These are phyloP conservation scores for Phalangium opilio DNA, from an alignment of 2,888 invertebrate genomes.

Conservation along the genomic window DNA sequence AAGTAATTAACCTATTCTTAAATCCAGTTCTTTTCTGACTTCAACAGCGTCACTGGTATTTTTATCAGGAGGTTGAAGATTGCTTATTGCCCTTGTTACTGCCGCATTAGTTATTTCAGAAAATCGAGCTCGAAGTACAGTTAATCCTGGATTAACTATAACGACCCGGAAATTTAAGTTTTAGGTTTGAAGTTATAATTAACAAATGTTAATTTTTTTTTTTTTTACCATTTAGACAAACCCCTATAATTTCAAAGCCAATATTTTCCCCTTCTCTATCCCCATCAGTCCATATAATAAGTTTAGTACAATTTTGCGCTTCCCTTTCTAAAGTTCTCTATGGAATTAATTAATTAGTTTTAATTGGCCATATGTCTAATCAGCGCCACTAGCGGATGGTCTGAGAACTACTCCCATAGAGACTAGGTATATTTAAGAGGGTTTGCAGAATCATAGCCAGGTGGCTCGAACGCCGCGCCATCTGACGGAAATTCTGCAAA, in stretches of 20 bases:
- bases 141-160: slow-evolving; percentile 28
- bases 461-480: too few species aligned
- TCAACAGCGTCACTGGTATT: slow-evolving; percentile 81
- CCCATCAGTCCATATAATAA: slow-evolving; percentile 99
- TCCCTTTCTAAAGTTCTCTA: slow-evolving; percentile 35
- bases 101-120: slow-evolving; percentile 88
- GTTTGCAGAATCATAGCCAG: too few species aligned
- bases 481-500: too few species aligned
- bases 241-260: slow-evolving; percentile 87
- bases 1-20: slow-evolving; percentile 59
- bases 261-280: slow-evolving; percentile 99
- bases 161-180: too few species aligned
- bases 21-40: slow-evolving; percentile 72
- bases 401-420: too few species aligned
- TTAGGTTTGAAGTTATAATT: too few species aligned
- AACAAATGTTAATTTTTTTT: too few species aligned
- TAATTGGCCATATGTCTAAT: neutral
- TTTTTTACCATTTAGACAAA: slow-evolving; percentile 52
- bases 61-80: slow-evolving; percentile 62
- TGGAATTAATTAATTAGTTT: neutral
- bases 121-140: slow-evolving; percentile 61
- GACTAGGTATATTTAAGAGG: too few species aligned
- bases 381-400: too few species aligned
- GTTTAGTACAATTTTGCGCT: slow-evolving; percentile 34
- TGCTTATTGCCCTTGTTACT: slow-evolving; percentile 59